These are phyloP conservation scores for Unio pictorum DNA, from an alignment of 2,888 invertebrate species.

Conservation along the genomic window DNA sequence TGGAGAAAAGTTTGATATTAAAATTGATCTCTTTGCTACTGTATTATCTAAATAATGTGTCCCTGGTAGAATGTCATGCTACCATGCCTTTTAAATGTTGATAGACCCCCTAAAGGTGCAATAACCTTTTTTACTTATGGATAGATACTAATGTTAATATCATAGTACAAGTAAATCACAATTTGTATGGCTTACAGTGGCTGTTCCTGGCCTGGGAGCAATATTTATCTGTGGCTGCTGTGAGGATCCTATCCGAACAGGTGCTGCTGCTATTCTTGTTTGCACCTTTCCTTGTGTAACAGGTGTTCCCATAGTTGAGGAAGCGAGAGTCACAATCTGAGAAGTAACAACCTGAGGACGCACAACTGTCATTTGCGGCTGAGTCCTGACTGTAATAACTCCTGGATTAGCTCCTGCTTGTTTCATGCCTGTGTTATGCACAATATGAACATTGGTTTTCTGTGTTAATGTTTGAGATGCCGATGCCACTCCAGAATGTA, in stretches of 20 bases:
- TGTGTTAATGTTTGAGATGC: conserved; percentile 31
- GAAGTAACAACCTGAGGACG: conserved; percentile 54
- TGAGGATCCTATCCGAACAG: conserved; percentile 12
- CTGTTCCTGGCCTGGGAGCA: conserved; percentile 59
- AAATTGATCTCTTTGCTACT: too few relatives aligned
- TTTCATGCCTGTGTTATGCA: conserved; percentile 40
- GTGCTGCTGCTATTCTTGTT: conserved; percentile 36
- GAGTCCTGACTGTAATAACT: conserved; percentile 60
- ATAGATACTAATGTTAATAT: too few relatives aligned
- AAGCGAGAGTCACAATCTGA: conserved; percentile 34
- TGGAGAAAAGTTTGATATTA: too few relatives aligned
- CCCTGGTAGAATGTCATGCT: too few relatives aligned
- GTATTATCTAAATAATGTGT: too few relatives aligned
- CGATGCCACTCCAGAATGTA: conserved; percentile 21
- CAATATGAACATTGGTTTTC: conserved; percentile 51
- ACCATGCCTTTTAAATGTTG: too few relatives aligned
- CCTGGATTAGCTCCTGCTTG: conserved; percentile 42
- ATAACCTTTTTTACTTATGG: too few relatives aligned
- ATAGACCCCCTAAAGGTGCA: too few relatives aligned
- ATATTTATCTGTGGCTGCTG: conserved; percentile 58
- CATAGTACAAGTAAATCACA: too few relatives aligned
- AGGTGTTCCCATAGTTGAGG: conserved; percentile 34
- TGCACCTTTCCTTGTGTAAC: conserved; percentile 39
- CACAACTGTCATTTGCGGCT: conserved; percentile 50
- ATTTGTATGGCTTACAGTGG: conserved; percentile 30